These are phyloP conservation scores for Spodoptera frugiperda DNA, from an alignment of 1,140 invertebrate genomes.

Conservation along the genomic window DNA sequence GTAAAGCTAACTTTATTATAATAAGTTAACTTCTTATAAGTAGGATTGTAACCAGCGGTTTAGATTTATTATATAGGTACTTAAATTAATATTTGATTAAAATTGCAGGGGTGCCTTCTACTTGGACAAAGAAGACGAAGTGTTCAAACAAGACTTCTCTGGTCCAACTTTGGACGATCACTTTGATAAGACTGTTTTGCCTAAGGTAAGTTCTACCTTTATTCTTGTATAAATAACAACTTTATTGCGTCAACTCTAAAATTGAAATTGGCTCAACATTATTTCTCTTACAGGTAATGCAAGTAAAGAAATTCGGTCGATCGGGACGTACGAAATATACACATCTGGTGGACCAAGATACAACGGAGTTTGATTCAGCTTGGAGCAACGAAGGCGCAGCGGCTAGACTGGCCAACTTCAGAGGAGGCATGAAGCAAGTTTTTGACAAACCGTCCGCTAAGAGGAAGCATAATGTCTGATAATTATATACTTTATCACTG, in stretches of 20 bases:
- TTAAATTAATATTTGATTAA: background rate
- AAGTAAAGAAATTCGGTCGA: conserved; percentile 99
- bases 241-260: background rate
- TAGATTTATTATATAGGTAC: no score
- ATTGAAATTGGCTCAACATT: background rate
- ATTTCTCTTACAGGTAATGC: conserved; percentile 93
- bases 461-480: conserved; percentile 84
- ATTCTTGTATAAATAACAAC: no score
- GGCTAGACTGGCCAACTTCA: conserved; percentile 94
- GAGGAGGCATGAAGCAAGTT: conserved; percentile 97
- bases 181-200: conserved; percentile 99
- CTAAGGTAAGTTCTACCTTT: conserved; percentile 89
- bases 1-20: no score
- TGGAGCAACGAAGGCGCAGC: conserved; percentile 96
- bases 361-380: conserved; percentile 98
- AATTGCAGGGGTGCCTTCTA: conserved; percentile 96
- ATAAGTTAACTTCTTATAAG: no score
- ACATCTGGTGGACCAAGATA: conserved; percentile 99
- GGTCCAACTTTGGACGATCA: conserved; percentile 99
- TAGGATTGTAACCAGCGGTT: no score
- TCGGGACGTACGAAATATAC: conserved; percentile 99
- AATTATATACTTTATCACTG: background rate
- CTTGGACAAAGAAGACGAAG: conserved; percentile 97
- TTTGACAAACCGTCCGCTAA: conserved; percentile 95
- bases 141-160: conserved; percentile 98